These are phyloP conservation scores for Anadara kagoshimensis DNA, from an alignment of 1,140 invertebrate genomes.

Conservation along the genomic window DNA sequence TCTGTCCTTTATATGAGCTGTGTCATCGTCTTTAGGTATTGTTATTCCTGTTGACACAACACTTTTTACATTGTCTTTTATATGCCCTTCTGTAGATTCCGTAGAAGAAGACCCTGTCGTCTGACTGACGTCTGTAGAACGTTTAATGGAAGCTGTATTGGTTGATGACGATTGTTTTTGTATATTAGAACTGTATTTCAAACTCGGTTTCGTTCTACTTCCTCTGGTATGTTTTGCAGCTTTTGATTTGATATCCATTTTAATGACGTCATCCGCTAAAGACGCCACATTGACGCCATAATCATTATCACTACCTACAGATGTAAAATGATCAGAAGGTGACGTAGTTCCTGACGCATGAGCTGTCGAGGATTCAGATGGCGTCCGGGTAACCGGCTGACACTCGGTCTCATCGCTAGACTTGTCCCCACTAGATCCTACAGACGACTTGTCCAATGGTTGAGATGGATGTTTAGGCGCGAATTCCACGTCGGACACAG, in stretches of 20 bases:
- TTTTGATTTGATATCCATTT: constrained; percentile 43
- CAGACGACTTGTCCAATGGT: not conserved
- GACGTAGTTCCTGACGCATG: not conserved
- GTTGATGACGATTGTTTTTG: constrained; percentile 18
- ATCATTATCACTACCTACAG: constrained; percentile 8
- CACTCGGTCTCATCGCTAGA: constrained; percentile 31
- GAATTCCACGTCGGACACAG: constrained; percentile 9
- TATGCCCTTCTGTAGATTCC: not conserved
- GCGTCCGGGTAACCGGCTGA: constrained; percentile 21
- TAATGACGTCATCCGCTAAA: constrained; percentile 51
- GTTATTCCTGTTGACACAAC: constrained; percentile 18
- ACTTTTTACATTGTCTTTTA: constrained; percentile 18
- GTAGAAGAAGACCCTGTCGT: not conserved
- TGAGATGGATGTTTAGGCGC: constrained; percentile 20
- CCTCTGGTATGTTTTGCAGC: constrained; percentile 10
- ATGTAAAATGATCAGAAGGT: not conserved
- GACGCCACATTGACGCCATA: constrained; percentile 20
- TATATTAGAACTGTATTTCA: constrained; percentile 32
- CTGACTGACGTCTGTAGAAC: constrained; percentile 2
- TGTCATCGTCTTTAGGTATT: constrained; percentile 51
- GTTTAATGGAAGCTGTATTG: not conserved
- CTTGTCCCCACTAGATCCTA: constrained; percentile 9
- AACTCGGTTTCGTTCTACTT: constrained; percentile 10
- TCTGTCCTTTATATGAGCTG: constrained; percentile 59
- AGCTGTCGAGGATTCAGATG: constrained; percentile 12